Evolutionary conservation across 2,113 vertebrate genomes (phyloP), one percentile per base, ranked within the genome.

Genomic region (Nipponia nippon): DNA sequence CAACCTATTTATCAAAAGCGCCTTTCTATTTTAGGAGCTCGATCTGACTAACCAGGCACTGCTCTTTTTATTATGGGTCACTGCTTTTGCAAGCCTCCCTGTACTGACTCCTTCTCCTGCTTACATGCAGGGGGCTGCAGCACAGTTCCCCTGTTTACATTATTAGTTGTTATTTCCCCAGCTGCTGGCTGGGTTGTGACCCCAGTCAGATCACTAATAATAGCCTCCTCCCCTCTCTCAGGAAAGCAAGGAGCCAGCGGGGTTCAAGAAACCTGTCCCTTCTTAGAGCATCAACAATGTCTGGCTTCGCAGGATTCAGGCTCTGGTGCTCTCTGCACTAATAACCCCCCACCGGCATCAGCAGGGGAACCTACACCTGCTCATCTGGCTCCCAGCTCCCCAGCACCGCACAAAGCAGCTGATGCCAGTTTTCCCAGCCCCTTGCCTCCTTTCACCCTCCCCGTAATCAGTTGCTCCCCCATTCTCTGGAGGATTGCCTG

Each of bases 181-280:
- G 95, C 90, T 95, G 94, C 95, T 71, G 86, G 63, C 83, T 95
- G 93, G 92, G 96, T 85, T 94, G 32, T n/a, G 93, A 96, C 95
- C 92, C 32, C 46, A 89, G 85, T 66, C 85, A 52, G 42, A 78
- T 90, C 79, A 86, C 83, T 84, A 78, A 95, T 80, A 97, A 96
- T 73, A 95, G 75, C 78, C 49, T 88, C 66, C 63, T 90, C 38
- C 61, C 90, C 58, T 58, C 58, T 58, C 90, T 85, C 79, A 93
- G 93, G 66, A 93, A 83, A 87, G 93, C 5, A 0, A 91, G 65
- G 78, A 91, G 55, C 22, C 93, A 94, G 83, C 34, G 2, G 82
- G 79, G 49, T 91, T 90, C 82, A 85, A 95, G 93, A 91, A 93
- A 90, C 85, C 63, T 90, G 88, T 92, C 79, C 42, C 55, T 73